Percentiles rank a stretch among this genome's conserved stretches.
phyloP scores from a whole-genome alignment of 2,113 vertebrate genomes.

The Furnarius figulus region DNA sequence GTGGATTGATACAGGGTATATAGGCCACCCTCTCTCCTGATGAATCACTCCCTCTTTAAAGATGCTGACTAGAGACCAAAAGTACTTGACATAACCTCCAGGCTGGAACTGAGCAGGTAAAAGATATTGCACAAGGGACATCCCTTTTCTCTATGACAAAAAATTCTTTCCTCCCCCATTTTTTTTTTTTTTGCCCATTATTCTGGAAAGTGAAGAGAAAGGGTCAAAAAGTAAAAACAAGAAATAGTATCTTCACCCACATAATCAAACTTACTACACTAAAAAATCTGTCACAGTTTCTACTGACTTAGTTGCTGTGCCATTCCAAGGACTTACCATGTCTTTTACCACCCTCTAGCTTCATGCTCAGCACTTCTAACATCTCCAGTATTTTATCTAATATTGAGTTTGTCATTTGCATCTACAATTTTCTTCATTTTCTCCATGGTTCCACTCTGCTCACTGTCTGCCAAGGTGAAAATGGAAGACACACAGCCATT shows the following conservation, averaged over 20 bases:
- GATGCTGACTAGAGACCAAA: background rate
- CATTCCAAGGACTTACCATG: background rate
- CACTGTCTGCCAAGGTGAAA: background rate
- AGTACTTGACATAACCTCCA: background rate
- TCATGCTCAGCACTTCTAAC: background rate
- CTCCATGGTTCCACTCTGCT: background rate
- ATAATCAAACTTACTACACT: background rate
- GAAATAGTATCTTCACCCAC: background rate
- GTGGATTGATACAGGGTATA: background rate
- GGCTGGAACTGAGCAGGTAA: background rate
- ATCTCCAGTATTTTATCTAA: background rate
- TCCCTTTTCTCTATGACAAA: background rate
- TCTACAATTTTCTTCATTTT: background rate
- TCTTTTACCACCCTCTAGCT: background rate
- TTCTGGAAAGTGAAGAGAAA: background rate
- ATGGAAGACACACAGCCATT: background rate
- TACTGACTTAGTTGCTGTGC: background rate
- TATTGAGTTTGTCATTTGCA: background rate
- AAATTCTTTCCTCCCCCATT: accelerated
- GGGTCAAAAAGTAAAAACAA: background rate
- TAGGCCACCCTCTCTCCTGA: background rate
- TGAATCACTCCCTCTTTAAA: background rate
- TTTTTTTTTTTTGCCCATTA: background rate
- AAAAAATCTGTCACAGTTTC: background rate
- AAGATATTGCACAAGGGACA: background rate